These are phyloP conservation scores for Callospermophilus lateralis DNA, from an alignment of 2,113 vertebrate genomes.

Conservation along the genomic window DNA sequence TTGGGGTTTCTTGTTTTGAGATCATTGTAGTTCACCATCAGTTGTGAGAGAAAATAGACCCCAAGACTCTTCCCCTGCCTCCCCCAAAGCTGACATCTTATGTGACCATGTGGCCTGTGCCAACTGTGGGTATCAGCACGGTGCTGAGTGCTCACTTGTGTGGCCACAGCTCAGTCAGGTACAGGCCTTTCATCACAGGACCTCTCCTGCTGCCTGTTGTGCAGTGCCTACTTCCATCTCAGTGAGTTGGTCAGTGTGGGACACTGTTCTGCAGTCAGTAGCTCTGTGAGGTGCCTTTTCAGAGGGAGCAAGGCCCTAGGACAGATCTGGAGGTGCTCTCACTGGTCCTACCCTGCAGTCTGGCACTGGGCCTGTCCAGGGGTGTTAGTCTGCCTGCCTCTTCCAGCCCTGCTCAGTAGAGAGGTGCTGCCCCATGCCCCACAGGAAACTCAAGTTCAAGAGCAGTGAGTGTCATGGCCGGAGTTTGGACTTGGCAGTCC, in stretches of 20 bases:
- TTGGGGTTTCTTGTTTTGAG: background rate
- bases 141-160: accelerated
- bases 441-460: background rate
- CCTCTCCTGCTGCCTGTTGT: background rate
- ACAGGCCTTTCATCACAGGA: too few relatives aligned
- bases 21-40: background rate
- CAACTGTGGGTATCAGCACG: too few relatives aligned
- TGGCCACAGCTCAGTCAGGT: background rate
- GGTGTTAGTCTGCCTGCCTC: background rate
- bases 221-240: background rate
- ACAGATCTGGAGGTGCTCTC: background rate
- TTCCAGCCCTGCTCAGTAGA: background rate
- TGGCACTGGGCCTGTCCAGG: background rate
- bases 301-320: background rate
- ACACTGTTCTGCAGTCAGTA: too few relatives aligned
- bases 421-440: background rate
- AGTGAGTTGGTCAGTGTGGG: background rate
- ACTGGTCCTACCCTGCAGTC: background rate
- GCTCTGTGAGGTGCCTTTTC: background rate
- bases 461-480: background rate
- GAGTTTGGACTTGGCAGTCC: background rate
- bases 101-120: background rate
- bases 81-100: background rate
- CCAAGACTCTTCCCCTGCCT: background rate
- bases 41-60: background rate